Base-by-base conservation (phyloP, 2,113 vertebrate genomes). In the Nerophis ophidion region DNA sequence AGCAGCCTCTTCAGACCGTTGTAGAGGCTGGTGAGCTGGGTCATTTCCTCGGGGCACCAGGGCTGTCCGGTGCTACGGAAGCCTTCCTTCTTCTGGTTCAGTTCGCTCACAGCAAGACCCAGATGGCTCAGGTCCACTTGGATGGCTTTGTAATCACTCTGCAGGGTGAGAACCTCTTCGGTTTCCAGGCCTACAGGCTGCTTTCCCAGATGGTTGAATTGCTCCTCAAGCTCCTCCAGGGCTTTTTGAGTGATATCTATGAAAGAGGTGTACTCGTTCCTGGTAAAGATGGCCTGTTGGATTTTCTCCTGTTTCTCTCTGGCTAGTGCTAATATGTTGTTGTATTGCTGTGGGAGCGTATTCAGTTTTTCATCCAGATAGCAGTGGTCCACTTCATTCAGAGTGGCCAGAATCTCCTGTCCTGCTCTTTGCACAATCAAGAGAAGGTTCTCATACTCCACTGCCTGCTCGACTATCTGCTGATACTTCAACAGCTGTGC, bases 361-460 rank as follows among this genome's bases (percentile, higher is more conserved):
- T 86, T 92, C 15, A 99, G 93, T 65, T 96, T 99, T 78, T 99
- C 96, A 44, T 91, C 87, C 48, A 99, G 86, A 35, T 96, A 99
- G 74, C 93, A 93, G 85, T 91, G 92, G 65, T 99, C 95, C 0
- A 94, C 92, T 65, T 99, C 94, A 69, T 92, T 96, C 55, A 99
- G 89, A 0, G 93, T 93, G 0, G 93, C 90, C 3, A 99, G 70
- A 10, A 99, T 87, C 79, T 96, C 93, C 70, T 97, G 96, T 3
- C 95, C 95, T 4, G 90, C 90, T 79, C 93, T 90, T 78, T 99
- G 94, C 1, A 99, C 86, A 0, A 85, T 90, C 4, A 96, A 87
- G 1, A 98, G 84, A 13, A 99, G 91, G 59, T 92, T 99, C 81
- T 99, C 97, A 49, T 96, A 95, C 65, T 96, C 95, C n/a, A 93